These are phyloP conservation scores for Odocoileus hemionus DNA, from an alignment of 2,113 vertebrate genomes.

Conservation along the genomic window DNA sequence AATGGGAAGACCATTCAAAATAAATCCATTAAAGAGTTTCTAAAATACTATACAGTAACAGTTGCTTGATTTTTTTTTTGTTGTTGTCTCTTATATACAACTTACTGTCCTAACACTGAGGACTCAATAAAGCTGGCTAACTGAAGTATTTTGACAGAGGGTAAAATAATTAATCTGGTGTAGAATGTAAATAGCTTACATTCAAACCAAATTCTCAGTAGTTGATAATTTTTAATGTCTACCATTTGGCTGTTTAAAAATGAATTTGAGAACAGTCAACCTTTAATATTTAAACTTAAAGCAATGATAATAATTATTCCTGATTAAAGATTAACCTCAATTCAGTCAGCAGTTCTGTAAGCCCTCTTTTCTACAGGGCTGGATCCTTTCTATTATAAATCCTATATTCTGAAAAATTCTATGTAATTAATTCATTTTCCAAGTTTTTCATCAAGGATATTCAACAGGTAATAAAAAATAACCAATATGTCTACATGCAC, in stretches of 20 bases:
- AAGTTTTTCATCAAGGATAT: slow-evolving; percentile 1
- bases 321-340: slow-evolving; percentile 37
- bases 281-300: slow-evolving; percentile 42
- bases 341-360: slow-evolving; percentile 2
- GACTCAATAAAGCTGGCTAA: slow-evolving; percentile 4
- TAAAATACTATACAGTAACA: not conserved
- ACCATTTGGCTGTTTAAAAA: slow-evolving; percentile 25
- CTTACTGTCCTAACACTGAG: slow-evolving; percentile 20
- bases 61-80: not conserved
- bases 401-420: not conserved
- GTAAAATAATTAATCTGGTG: slow-evolving; percentile 32
- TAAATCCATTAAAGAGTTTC: slow-evolving; percentile 22
- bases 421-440: slow-evolving; percentile 27
- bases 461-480: slow-evolving; percentile 35
- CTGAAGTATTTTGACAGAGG: slow-evolving; percentile 1
- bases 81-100: not conserved
- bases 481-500: not conserved
- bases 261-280: slow-evolving; percentile 4
- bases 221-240: not conserved
- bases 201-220: slow-evolving; percentile 37
- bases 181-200: slow-evolving; percentile 11
- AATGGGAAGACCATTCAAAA: not conserved
- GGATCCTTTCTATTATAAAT: not conserved
- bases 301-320: not conserved
- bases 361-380: not conserved